Base-by-base conservation (phyloP, 2,888 invertebrate species). In the Conistra vaccinii region DNA sequence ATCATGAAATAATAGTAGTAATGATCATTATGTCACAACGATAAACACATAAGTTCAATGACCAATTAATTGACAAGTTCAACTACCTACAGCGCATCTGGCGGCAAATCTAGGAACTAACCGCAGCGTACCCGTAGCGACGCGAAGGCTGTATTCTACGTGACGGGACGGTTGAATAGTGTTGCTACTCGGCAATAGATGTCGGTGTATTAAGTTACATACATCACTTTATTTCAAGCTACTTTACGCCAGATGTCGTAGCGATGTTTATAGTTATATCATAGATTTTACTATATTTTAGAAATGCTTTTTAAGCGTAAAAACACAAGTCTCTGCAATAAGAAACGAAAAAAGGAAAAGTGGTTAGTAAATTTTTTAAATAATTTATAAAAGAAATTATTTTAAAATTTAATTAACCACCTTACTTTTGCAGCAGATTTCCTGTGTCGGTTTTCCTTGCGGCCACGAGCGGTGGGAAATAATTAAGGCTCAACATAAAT, bases 131-230 rank as follows among this genome's bases (percentile, higher is more conserved):
- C 42, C 32, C 14, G 7, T 29, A 61, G 17, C 12, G 3, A 2
- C 20, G 9, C 51, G 35, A 67, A 71, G 72, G 69, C 65, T 72
- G 42, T 75, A 73, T 74, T 55, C 26, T 35, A 67, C 58, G 14
- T 35, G 14, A 32, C 20, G 20, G 3, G n/a, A 32, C 5, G 3
- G 5, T 39, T 63, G 14, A 61, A 39, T 61, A 78, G 42, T 84
- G 55, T 66, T 57, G 48, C 76, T 75, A 72, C 57, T 86, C 55
- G 42, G 14, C 73, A 60, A 61, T 70, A 86, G 86, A 86, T 84
- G 86, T 61, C 86, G 26, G 62, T 76, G 1, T 39, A 23, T 2
- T 12, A 60, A 26, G 12, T 51, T 51, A 39, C 5, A 3, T 48
- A 35, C 3, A 14, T 3, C 0, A 14, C 35, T 29, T n/a, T n/a